Evolutionary conservation across 2,797 vertebrate species (phyloP), one percentile per base, ranked within the genome.

Genomic region (Apodemus agrarius): DNA sequence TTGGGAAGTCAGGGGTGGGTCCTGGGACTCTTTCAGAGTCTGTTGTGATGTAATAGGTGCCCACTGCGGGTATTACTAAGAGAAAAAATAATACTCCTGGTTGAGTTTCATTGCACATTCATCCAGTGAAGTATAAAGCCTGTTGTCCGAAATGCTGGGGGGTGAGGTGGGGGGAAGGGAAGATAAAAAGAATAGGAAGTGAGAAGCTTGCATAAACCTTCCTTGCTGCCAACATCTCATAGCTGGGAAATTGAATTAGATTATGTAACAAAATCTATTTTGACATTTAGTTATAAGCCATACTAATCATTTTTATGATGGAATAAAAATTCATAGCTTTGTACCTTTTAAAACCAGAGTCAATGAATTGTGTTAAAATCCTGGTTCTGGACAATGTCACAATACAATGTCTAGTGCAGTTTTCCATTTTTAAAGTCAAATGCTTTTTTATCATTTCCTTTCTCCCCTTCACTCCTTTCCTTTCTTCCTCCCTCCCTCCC

Each of bases 241-340:
- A 91, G 75, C 37, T 90, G 37, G 95, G 82, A 98, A 98, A 98
- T 98, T 97, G 37, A 95, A 96, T 98, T 96, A 98, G 79, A 96
- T 82, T 89, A 40, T 95, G 81, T 96, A 97, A 94, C 95, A 90
- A 98, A 95, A 93, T 93, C 74, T 63, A 11, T 92, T 97, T 98
- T 97, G 96, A 97, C 96, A 96, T 97, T 98, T 96, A 89, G 82
- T 94, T 94, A 81, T 96, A 97, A 97, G 82, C 80, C 72, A 92
- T 95, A 95, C 91, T 96, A 96, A 97, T 97, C 94, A 82, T 91
- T 97, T 97, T 96, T 95, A 96, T 97, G 96, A 96, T 94, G 85
- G 97, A 95, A 96, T 93, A 92, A 96, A 96, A 96, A 75, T 98
- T 95, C 76, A 12, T 63, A 95, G 86, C 69, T 85, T 82, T 89